Conservation (phyloP, 1,140 invertebrate species). For the Philopotamus ludificatus region DNA sequence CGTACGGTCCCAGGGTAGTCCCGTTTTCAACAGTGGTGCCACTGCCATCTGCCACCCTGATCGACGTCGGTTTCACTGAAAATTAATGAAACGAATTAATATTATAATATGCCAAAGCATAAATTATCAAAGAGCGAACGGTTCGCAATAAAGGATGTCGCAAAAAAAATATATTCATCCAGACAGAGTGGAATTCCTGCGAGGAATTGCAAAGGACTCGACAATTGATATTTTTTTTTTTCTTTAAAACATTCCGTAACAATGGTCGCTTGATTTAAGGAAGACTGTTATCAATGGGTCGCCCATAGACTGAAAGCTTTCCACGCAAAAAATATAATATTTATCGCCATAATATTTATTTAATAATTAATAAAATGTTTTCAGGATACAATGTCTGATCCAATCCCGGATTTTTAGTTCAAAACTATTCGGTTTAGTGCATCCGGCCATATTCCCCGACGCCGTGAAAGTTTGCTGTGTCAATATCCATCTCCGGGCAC, state of each 20-base stretch:
- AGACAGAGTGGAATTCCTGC: background rate
- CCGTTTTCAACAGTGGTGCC: conserved; percentile 58
- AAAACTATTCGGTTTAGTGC: no score
- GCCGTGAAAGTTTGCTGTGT: no score
- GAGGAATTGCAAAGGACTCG: conserved; percentile 7
- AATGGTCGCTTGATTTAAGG: background rate
- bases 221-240: conserved; percentile 14
- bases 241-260: background rate
- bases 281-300: background rate
- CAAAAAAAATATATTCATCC: background rate
- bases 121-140: background rate
- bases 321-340: no score
- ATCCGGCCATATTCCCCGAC: no score
- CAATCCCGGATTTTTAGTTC: no score
- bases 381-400: no score
- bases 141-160: background rate
- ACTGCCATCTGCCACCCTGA: conserved; percentile 61
- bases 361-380: no score
- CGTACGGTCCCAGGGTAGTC: conserved; percentile 65
- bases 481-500: no score
- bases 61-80: conserved; percentile 69
- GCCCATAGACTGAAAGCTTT: no score
- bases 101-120: background rate
- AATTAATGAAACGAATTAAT: conserved; percentile 32
- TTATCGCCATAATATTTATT: no score